Conservation (phyloP, 2,797 vertebrate genomes). For the Heterohyrax brucei region DNA sequence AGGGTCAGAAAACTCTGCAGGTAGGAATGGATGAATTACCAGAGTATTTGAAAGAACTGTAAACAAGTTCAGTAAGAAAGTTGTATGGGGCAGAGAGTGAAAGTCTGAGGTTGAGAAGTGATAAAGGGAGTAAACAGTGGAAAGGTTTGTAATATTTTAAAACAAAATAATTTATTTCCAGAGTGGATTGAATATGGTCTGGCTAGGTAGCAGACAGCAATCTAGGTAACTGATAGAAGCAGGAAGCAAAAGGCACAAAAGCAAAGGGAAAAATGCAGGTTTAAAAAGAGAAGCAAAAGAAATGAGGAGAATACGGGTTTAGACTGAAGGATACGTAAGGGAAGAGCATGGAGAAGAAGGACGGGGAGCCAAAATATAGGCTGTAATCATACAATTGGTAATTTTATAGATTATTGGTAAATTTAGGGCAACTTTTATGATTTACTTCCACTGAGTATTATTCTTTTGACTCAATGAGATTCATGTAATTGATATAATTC, state of each 20-base stretch:
- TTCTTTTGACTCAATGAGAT: neutral
- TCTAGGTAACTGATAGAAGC: neutral
- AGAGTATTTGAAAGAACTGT: neutral
- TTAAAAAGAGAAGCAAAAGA: neutral
- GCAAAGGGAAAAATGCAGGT: neutral
- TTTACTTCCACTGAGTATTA: neutral
- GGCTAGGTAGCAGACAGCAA: neutral
- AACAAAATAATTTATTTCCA: slow-evolving; percentile 30
- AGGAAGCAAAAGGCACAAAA: slow-evolving; percentile 4
- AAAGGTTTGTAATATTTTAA: slow-evolving; percentile 46
- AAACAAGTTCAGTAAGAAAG: slow-evolving; percentile 30
- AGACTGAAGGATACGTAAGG: neutral
- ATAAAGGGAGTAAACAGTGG: neutral
- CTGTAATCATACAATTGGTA: neutral
- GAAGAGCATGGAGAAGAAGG: neutral
- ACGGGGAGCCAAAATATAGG: neutral
- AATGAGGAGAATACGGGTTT: neutral
- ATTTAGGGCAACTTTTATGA: neutral
- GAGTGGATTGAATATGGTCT: neutral
- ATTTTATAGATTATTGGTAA: neutral
- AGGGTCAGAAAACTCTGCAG: slow-evolving; percentile 39
- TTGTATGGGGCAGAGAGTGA: slow-evolving; percentile 1
- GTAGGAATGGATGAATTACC: neutral
- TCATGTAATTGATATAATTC: slow-evolving; percentile 21
- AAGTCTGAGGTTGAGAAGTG: neutral